Conservation (phyloP, 1,140 invertebrate genomes). For the Apis laboriosa region DNA sequence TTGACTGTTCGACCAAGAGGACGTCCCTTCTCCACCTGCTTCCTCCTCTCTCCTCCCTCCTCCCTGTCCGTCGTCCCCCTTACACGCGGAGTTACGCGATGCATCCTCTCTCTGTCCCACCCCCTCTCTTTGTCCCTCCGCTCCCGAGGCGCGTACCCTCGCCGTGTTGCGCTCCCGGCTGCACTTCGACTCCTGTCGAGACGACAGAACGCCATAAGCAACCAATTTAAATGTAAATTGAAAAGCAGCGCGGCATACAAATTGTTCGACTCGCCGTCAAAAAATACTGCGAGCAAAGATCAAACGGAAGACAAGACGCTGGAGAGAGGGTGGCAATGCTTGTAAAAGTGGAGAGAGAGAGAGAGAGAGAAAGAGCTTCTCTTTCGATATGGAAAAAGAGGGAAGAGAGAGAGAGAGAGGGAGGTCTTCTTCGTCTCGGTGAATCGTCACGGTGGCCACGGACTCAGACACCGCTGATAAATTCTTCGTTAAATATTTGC, state of each 20-base stretch:
- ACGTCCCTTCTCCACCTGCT: not conserved
- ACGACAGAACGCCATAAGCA: slow-evolving; percentile 81
- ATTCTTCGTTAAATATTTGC: slow-evolving; percentile 63
- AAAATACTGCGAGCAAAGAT: slow-evolving; percentile 81
- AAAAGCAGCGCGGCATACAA: slow-evolving; percentile 82
- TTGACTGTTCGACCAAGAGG: slow-evolving; percentile 62
- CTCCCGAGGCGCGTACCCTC: slow-evolving; percentile 14
- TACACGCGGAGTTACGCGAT: not conserved
- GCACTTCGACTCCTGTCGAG: slow-evolving; percentile 79
- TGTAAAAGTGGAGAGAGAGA: not conserved
- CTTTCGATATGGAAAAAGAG: slow-evolving; percentile 23
- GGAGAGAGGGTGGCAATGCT: slow-evolving; percentile 60
- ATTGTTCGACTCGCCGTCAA: slow-evolving; percentile 81
- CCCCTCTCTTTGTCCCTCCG: not conserved
- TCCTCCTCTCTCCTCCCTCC: not conserved
- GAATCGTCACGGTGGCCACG: slow-evolving; percentile 10
- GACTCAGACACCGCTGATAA: slow-evolving; percentile 46
- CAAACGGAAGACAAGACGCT: slow-evolving; percentile 77
- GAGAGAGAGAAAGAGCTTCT: not conserved
- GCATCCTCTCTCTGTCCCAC: not conserved
- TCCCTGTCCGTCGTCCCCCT: not conserved
- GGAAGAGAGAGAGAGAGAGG: slow-evolving; percentile 54
- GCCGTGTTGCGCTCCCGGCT: slow-evolving; percentile 43
- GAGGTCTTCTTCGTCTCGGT: not conserved
- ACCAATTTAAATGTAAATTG: slow-evolving; percentile 83